These are phyloP conservation scores for Sycophila sp. DNA, from an alignment of 1,140 invertebrate species.

Conservation along the genomic window DNA sequence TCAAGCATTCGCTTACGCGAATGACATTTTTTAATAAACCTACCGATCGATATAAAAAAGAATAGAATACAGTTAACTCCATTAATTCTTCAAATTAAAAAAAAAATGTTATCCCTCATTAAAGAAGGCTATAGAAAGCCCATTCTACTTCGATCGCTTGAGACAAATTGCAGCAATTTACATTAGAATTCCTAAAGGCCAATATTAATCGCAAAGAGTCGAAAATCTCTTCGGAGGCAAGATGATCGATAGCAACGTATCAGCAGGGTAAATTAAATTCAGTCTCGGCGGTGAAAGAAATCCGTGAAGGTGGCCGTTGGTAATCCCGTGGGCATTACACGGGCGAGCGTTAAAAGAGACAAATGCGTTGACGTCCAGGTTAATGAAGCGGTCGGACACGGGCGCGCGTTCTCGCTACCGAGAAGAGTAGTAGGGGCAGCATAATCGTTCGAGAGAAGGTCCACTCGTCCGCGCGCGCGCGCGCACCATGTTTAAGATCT, in stretches of 20 bases:
- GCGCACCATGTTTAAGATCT: constrained; percentile 46
- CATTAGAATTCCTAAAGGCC: not conserved
- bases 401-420: constrained; percentile 51
- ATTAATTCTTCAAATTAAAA: no score
- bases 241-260: not conserved
- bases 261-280: not conserved
- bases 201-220: not conserved
- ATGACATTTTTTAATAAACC: no score
- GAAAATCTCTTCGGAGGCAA: not conserved
- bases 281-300: not conserved
- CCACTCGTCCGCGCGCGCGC: no score
- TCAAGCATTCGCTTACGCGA: no score
- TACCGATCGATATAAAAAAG: no score
- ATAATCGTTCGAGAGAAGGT: constrained; percentile 42
- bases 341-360: not conserved
- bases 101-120: not conserved
- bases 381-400: constrained; percentile 44
- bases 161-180: not conserved
- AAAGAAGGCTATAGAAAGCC: not conserved
- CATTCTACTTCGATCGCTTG: not conserved
- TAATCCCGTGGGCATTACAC: not conserved
- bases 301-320: not conserved
- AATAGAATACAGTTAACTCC: no score
- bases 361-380: constrained; percentile 38
- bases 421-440: not conserved